Evolutionary conservation across 2,888 invertebrate species (phyloP).

Genomic region (Dryomyza anilis): DNA sequence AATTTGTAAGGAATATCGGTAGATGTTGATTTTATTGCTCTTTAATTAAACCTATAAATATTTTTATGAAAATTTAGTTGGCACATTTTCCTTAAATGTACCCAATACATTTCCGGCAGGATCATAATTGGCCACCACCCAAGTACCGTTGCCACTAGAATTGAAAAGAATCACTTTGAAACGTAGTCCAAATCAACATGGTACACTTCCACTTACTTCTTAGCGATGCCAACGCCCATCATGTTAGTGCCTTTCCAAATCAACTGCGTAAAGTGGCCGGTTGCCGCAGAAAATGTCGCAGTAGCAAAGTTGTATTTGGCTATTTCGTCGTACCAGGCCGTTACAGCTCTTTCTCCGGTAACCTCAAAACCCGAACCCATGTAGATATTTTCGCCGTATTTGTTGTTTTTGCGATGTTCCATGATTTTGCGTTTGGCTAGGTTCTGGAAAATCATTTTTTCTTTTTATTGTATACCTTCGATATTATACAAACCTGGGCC

Average conservation of each 20-base stretch:
- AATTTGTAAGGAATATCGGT: too few relatives aligned
- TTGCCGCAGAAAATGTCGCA: slow-evolving; percentile 67
- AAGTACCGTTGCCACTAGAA: slow-evolving; percentile 32
- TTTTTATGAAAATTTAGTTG: background rate
- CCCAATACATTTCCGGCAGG: slow-evolving; percentile 38
- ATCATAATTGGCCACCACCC: slow-evolving; percentile 39
- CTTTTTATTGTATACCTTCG: background rate
- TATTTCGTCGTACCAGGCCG: slow-evolving; percentile 81
- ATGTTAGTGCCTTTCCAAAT: slow-evolving; percentile 78
- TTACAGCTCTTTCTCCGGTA: slow-evolving; percentile 74
- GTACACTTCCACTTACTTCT: slow-evolving; percentile 39
- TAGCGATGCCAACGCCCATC: slow-evolving; percentile 78
- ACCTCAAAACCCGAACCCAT: slow-evolving; percentile 74
- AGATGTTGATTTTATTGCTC: too few relatives aligned
- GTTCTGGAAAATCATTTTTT: slow-evolving; percentile 34
- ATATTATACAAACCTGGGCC: slow-evolving; percentile 65
- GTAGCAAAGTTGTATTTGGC: slow-evolving; percentile 69
- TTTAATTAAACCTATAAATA: background rate
- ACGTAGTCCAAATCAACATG: background rate
- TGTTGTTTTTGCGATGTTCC: slow-evolving; percentile 67
- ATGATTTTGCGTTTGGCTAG: slow-evolving; percentile 64
- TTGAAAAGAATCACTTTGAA: too few relatives aligned
- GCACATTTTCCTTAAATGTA: slow-evolving; percentile 31
- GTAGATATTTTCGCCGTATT: slow-evolving; percentile 78
- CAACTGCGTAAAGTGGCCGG: slow-evolving; percentile 88